Percentiles rank a stretch among this genome's conserved stretches.
These are phyloP conservation scores for Drosophila mercatorum DNA, from an alignment of 2,888 invertebrate species.

Conservation along the genomic window DNA sequence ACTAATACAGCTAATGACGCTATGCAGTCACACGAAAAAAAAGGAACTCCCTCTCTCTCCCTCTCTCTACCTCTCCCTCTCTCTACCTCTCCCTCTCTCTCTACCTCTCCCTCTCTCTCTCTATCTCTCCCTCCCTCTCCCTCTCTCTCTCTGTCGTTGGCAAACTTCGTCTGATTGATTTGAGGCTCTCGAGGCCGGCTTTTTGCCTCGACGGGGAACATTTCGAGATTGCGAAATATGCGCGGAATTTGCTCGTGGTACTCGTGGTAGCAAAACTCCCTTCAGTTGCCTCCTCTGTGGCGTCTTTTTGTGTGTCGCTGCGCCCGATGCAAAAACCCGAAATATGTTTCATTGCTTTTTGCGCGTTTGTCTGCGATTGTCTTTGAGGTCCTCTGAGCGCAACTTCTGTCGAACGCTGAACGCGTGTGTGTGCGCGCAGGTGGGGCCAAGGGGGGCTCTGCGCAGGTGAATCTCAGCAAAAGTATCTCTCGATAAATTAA, in stretches of 20 bases:
- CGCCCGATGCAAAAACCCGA: conserved; percentile 43
- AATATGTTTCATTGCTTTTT: conserved; percentile 62
- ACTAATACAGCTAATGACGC: conserved; percentile 28
- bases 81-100: no score
- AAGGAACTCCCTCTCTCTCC: not conserved
- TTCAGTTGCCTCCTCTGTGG: conserved; percentile 30
- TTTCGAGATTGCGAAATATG: conserved; percentile 71
- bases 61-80: no score
- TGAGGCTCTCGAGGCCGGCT: conserved; percentile 6
- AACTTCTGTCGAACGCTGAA: conserved; percentile 60
- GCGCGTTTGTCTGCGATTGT: conserved; percentile 47
- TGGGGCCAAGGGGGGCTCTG: not conserved
- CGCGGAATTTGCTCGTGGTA: conserved; percentile 66
- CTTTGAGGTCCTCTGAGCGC: conserved; percentile 24
- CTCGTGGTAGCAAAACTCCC: conserved; percentile 60
- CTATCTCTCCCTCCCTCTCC: no score
- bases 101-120: no score
- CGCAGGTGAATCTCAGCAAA: conserved; percentile 52
- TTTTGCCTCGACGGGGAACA: conserved; percentile 27
- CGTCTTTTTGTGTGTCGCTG: conserved; percentile 40
- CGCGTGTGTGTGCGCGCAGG: conserved; percentile 31
- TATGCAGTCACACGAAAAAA: conserved; percentile 29
- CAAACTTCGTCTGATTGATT: conserved; percentile 50
- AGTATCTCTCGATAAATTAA: conserved; percentile 70
- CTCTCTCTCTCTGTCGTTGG: no score